These are phyloP conservation scores for Garrulus glandarius DNA, from an alignment of 2,797 vertebrate genomes.

Conservation along the genomic window DNA sequence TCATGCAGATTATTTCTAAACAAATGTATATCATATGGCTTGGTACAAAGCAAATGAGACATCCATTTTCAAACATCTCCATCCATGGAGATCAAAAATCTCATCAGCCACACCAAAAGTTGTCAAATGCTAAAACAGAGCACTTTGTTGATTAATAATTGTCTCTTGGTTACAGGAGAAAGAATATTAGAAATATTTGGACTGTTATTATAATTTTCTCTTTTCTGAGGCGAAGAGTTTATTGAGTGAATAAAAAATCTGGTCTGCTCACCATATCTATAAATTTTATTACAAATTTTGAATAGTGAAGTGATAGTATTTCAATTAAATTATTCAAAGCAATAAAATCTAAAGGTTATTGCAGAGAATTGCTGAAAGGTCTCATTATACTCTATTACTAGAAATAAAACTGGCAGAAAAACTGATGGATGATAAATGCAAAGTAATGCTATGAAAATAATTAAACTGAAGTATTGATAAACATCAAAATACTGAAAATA, in stretches of 20 bases:
- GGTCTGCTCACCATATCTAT: background rate
- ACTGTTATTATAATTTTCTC: background rate
- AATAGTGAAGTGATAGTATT: background rate
- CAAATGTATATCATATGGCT: background rate
- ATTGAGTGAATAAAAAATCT: background rate
- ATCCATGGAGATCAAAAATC: background rate
- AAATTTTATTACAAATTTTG: background rate
- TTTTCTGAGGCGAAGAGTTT: background rate
- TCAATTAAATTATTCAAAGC: background rate
- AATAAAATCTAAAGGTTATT: constrained; percentile 2
- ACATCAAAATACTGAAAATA: background rate
- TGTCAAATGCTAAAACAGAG: background rate
- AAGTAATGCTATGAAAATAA: background rate
- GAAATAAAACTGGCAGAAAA: background rate
- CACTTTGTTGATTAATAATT: background rate
- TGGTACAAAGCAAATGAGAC: background rate
- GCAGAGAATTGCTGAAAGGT: background rate
- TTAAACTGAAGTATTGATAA: background rate
- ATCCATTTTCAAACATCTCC: background rate
- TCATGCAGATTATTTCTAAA: background rate
- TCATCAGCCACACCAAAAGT: background rate
- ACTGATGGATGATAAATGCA: background rate
- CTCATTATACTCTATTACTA: background rate
- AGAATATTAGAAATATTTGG: background rate
- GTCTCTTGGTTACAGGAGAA: background rate